phyloP scores from a whole-genome alignment of 2,113 vertebrate species.

The Seriola dumerili region DNA sequence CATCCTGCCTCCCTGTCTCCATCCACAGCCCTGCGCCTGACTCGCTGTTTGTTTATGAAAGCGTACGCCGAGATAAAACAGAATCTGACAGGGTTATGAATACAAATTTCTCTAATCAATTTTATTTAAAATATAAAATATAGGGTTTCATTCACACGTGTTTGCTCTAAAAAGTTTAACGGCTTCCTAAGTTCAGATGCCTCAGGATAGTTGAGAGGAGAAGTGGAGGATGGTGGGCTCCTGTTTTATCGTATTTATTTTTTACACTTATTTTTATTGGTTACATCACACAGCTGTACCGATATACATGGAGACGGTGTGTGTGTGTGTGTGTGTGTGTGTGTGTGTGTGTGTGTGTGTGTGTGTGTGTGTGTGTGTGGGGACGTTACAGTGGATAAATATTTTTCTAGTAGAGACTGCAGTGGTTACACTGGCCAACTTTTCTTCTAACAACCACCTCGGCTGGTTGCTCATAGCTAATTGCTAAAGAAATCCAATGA shows the following conservation, averaged over 20 bases:
- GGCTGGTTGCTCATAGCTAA: slow-evolving; percentile 82
- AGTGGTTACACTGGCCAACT: slow-evolving; percentile 60
- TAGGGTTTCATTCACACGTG: slow-evolving; percentile 79
- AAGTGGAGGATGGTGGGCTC: slow-evolving; percentile 40
- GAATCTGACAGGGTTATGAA: slow-evolving; percentile 85
- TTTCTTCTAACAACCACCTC: slow-evolving; percentile 71
- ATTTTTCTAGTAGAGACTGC: slow-evolving; percentile 43
- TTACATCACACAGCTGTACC: slow-evolving; percentile 54
- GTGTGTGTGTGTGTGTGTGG: neutral
- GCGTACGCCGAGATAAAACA: slow-evolving; percentile 84
- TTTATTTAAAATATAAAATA: slow-evolving; percentile 82
- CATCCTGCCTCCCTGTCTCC: slow-evolving; percentile 61
- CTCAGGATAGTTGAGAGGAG: slow-evolving; percentile 49
- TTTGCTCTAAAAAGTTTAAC: slow-evolving; percentile 72
- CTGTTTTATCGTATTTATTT: slow-evolving; percentile 50
- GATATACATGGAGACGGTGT: slow-evolving; percentile 33
- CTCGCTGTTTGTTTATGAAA: slow-evolving; percentile 83
- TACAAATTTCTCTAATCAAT: slow-evolving; percentile 86
- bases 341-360: neutral
- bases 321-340: neutral
- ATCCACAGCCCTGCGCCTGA: slow-evolving; percentile 62
- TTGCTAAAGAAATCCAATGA: slow-evolving; percentile 85
- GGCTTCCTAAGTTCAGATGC: slow-evolving; percentile 61
- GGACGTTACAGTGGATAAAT: slow-evolving; percentile 35
- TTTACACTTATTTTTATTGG: slow-evolving; percentile 57